Evolutionary conservation across 2,113 vertebrate genomes (phyloP).

Genomic region (Hippocampus guttulatus): DNA sequence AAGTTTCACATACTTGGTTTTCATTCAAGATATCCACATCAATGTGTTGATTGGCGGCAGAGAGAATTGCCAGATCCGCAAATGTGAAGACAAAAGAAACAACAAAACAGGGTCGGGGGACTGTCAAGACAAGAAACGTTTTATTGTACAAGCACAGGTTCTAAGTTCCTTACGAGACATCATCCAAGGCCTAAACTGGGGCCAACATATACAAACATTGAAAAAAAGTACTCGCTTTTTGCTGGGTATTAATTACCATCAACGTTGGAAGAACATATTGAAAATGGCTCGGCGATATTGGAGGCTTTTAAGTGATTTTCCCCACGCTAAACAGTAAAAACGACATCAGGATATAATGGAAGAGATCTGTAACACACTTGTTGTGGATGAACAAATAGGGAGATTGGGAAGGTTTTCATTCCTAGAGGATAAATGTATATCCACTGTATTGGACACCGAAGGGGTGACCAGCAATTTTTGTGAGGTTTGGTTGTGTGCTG

Average conservation of each 20-base stretch:
- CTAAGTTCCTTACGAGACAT: slow-evolving; percentile 40
- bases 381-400: background rate
- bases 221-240: background rate
- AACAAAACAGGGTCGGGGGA: background rate
- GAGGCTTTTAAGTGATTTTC: background rate
- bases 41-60: background rate
- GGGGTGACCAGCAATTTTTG: background rate
- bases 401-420: background rate
- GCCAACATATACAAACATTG: slow-evolving; percentile 17
- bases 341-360: slow-evolving; percentile 11
- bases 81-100: slow-evolving; percentile 3
- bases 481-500: background rate
- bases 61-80: background rate
- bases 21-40: too few relatives aligned
- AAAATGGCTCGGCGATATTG: slow-evolving; percentile 18
- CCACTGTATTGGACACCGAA: background rate
- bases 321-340: slow-evolving; percentile 2
- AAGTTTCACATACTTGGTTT: too few relatives aligned
- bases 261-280: slow-evolving; percentile 37
- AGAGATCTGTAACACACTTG: background rate
- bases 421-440: background rate
- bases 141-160: slow-evolving; percentile 60
- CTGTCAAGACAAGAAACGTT: slow-evolving; percentile 42
- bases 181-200: slow-evolving; percentile 38
- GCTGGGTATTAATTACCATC: background rate